These are phyloP conservation scores for Apodemia duryi DNA, from an alignment of 2,888 invertebrate species.

Conservation along the genomic window DNA sequence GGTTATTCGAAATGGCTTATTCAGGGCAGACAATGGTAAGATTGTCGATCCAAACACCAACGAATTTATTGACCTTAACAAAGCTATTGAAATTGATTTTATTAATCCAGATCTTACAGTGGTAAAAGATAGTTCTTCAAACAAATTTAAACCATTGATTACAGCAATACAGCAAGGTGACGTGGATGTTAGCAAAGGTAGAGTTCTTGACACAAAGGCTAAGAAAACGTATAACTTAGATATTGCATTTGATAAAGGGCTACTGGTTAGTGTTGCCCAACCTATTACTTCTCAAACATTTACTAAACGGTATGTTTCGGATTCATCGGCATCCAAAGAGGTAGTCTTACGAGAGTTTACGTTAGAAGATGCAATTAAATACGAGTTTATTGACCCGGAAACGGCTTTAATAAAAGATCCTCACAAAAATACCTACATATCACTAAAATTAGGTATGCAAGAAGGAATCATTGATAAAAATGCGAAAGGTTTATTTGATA, in stretches of 20 bases:
- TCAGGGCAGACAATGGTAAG: conserved; percentile 87
- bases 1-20: conserved; percentile 86
- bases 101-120: conserved; percentile 87
- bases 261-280: conserved; percentile 86
- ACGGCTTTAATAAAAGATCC: conserved; percentile 89
- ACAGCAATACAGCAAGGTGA: conserved; percentile 88
- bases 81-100: conserved; percentile 84
- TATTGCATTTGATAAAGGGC: conserved; percentile 86
- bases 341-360: conserved; percentile 84
- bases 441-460: conserved; percentile 82
- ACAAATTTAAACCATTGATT: conserved; percentile 84
- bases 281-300: conserved; percentile 81
- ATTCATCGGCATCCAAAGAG: conserved; percentile 58
- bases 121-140: conserved; percentile 85
- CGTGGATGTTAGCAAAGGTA: conserved; percentile 86
- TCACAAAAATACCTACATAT: conserved; percentile 85
- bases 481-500: conserved; percentile 85
- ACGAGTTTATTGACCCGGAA: conserved; percentile 87
- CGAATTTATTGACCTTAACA: conserved; percentile 85
- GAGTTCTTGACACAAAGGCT: conserved; percentile 88
- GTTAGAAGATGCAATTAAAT: conserved; percentile 90
- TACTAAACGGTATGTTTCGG: conserved; percentile 68
- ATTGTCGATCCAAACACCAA: conserved; percentile 89
- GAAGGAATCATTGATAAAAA: conserved; percentile 84
- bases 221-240: conserved; percentile 88